Evolutionary conservation across 2,888 invertebrate genomes (phyloP), one percentile per base, ranked within the genome.

Genomic region (Hypselothyrea guttata): DNA sequence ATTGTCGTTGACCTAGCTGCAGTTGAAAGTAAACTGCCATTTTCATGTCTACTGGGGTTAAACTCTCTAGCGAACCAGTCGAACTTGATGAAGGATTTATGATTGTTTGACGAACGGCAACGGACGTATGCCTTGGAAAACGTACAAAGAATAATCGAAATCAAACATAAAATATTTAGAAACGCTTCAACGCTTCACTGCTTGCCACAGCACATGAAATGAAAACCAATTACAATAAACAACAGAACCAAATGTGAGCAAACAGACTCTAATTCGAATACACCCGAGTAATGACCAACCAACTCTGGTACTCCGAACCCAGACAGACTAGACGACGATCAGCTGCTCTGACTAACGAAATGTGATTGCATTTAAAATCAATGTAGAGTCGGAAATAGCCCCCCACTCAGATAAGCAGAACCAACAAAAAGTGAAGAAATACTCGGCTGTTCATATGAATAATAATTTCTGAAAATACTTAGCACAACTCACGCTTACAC

Each of bases 111-210:
- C 2, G 38, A n/a, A 41, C n/a, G n/a, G n/a, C 4, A 15, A 9
- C 7, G 9, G n/a, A 41, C n/a, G 13, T 30, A 27, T 33, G 15
- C 4, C 31, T 30, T 28, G 13, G n/a, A n/a, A n/a, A n/a, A n/a
- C n/a, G n/a, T n/a, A n/a, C n/a, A n/a, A 33, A n/a, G 5, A 35
- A 41, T 7, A n/a, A 37, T 7, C 8, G 37, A 33, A 28, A 47
- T 41, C 27, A 40, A 57, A 52, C 34, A 64, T 45, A 51, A 48
- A 64, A 63, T 53, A 58, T 69, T 76, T 42, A 48, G 55, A 59
- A 70, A 72, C 59, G 47, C 33, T 66, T 68, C 16, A 67, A 67
- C 65, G 77, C 84, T 70, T 56, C 66, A 77, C 38, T 49, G 75
- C 54, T 33, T 57, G 48, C 12, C 57, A 22, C 33, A 37, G 41